Evolutionary conservation across 2,797 vertebrate species (phyloP), one percentile per base, ranked within the genome.

Genomic region (Eidolon dupreanum): DNA sequence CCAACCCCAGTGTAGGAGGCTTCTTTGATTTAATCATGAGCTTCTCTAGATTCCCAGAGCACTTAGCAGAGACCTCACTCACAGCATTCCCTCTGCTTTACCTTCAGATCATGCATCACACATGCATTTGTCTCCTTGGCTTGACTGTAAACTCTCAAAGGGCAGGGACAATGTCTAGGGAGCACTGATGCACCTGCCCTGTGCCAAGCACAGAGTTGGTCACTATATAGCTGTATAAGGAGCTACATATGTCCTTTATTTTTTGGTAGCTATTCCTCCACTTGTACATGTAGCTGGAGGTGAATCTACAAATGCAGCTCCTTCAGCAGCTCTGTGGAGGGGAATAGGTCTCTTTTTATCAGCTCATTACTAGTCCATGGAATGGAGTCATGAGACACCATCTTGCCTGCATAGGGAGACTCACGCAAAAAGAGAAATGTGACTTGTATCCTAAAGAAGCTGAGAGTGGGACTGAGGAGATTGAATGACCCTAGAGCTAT

Each of bases 1-100:
- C 49, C 59, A 85, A 78, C 87, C 59, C 53, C 74, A 82, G 10
- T 26, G 41, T 82, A 86, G 53, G 96, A 75, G 65, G 26, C 38
- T 59, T 95, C 78, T 86, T 61, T 88, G 83, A 84, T 82, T 75
- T 68, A 85, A 95, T 90, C 51, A 66, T 2, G 1, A 87, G 17
- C 57, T 78, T 41, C 2, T 38, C 83, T 61, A 11, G 8, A 8
- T 36, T 73, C 71, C 46, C 66, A 57, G 33, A 84, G 46, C 65
- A 46, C 79, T 87, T 82, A 43, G 5, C 73, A 15, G 51, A 66
- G 28, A 46, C 28, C 55, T 49, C 43, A 57, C 55, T 49, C 36
- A 16, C 15, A 61, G 24, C 6, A 4, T 55, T 16, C 0, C 0
- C 28, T 38, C 57, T 22, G 3, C 6, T 65, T 78, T 15, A 28